Conservation (phyloP, 2,113 vertebrate species). For the Stegostoma tigrinum region DNA sequence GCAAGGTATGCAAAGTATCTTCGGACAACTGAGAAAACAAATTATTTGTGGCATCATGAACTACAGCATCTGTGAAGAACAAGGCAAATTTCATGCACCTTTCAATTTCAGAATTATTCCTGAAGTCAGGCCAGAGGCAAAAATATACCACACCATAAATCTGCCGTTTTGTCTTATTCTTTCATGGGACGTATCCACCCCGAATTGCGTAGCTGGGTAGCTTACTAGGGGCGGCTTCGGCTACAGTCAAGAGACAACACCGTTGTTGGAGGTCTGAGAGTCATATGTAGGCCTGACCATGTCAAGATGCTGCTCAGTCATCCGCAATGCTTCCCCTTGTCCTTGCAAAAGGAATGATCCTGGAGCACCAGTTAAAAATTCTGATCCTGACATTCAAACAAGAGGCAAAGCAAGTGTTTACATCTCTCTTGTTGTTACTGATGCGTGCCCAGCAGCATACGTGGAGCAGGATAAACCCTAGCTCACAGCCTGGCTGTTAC, state of each 20-base stretch:
- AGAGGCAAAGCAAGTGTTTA: neutral
- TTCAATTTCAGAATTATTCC: neutral
- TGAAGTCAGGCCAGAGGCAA: neutral
- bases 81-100: neutral
- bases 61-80: neutral
- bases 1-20: neutral
- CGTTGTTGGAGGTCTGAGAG: no score
- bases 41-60: neutral
- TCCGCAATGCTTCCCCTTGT: neutral
- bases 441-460: no score
- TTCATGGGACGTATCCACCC: no score
- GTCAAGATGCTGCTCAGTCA: neutral
- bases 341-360: neutral
- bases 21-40: neutral
- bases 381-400: neutral
- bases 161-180: no score
- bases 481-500: neutral
- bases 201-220: no score
- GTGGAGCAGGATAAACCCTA: neutral
- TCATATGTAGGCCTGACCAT: no score
- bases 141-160: neutral
- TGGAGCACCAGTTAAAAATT: neutral
- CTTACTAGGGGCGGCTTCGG: no score
- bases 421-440: no score
- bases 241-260: no score